phyloP scores from a whole-genome alignment of 1,140 invertebrate genomes.

The Lordiphosa stackelbergi region DNA sequence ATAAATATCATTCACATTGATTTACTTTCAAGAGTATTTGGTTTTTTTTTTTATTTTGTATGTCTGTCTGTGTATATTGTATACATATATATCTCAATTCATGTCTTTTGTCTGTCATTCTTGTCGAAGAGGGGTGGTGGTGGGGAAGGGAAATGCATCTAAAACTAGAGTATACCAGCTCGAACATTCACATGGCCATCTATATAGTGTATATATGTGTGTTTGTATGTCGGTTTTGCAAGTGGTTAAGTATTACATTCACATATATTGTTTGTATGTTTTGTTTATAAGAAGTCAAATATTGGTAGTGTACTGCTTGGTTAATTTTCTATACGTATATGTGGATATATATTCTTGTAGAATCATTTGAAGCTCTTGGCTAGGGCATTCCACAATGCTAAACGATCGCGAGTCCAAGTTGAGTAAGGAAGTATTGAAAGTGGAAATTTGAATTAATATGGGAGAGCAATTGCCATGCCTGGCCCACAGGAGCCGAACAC shows the following conservation, averaged over 20 bases:
- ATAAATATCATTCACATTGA: conserved; percentile 47
- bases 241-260: too few relatives aligned
- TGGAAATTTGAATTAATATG: too few relatives aligned
- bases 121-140: neutral
- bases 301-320: too few relatives aligned
- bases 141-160: conserved; percentile 12
- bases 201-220: neutral
- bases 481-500: too few relatives aligned
- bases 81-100: conserved; percentile 8
- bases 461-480: too few relatives aligned
- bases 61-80: conserved; percentile 12
- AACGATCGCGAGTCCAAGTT: too few relatives aligned
- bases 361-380: conserved; percentile 1
- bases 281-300: too few relatives aligned
- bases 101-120: conserved; percentile 10
- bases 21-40: conserved; percentile 9
- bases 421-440: too few relatives aligned
- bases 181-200: conserved; percentile 12
- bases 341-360: conserved; percentile 8
- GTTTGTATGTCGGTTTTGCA: neutral
- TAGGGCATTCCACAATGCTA: too few relatives aligned
- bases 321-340: neutral
- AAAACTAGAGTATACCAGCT: conserved; percentile 33
- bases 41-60: conserved; percentile 16
- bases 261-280: too few relatives aligned